Evolutionary conservation across 2,888 invertebrate species (phyloP).

Genomic region (Metalampra italica): DNA sequence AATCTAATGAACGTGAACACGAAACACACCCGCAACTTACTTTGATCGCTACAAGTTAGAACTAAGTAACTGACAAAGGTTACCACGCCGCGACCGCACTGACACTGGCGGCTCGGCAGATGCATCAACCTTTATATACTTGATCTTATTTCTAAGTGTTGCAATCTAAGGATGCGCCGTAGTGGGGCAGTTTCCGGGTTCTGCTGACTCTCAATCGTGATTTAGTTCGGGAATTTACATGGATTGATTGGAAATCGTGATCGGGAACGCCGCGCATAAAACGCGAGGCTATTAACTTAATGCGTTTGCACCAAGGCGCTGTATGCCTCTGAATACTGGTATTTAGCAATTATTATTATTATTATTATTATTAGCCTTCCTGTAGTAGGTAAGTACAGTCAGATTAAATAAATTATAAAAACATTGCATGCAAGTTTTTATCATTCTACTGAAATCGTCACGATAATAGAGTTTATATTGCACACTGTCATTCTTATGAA

Average conservation of each 20-base stretch:
- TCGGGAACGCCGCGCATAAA: neutral
- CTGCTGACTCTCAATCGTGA: neutral
- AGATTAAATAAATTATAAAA: too few species aligned
- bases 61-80: slow-evolving; percentile 3
- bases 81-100: neutral
- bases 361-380: too few species aligned
- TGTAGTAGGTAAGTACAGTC: too few species aligned
- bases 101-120: slow-evolving; percentile 19
- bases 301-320: too few species aligned
- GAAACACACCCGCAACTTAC: slow-evolving; percentile 14
- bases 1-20: slow-evolving; percentile 17
- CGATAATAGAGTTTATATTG: too few species aligned
- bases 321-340: too few species aligned
- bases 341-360: too few species aligned
- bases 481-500: too few species aligned
- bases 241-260: neutral
- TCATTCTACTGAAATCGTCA: too few species aligned
- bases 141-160: slow-evolving; percentile 35
- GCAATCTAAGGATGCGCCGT: slow-evolving; percentile 9
- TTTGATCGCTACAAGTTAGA: neutral
- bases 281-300: too few species aligned
- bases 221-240: neutral
- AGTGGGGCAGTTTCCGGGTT: slow-evolving; percentile 20
- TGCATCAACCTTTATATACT: slow-evolving; percentile 35
- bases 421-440: too few species aligned